phyloP scores from a whole-genome alignment of 2,797 vertebrate genomes.

The Anguilla pacifica region DNA sequence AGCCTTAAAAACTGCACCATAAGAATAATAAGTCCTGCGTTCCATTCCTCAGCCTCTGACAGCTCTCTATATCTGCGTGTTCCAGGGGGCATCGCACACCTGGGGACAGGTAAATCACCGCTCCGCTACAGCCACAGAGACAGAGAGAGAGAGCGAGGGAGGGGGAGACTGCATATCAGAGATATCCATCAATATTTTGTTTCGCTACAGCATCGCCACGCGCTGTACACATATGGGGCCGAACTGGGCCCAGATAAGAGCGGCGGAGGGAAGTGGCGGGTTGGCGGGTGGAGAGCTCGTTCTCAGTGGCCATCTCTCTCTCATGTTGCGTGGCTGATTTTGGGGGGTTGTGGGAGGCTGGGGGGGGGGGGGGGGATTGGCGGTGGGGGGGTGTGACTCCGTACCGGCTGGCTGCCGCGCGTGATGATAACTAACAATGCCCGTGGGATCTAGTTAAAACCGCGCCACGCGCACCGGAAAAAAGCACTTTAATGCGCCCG shows the following conservation, averaged over 20 bases:
- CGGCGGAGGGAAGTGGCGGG: constrained; percentile 63
- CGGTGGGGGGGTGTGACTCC: constrained; percentile 51
- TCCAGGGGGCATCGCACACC: constrained; percentile 66
- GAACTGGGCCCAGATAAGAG: constrained; percentile 75
- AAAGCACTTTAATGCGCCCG: constrained; percentile 88
- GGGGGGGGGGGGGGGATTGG: no score
- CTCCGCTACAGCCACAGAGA: constrained; percentile 24
- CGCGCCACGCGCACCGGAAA: constrained; percentile 79
- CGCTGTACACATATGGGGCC: constrained; percentile 44
- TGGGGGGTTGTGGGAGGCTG: constrained; percentile 45
- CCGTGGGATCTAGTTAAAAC: constrained; percentile 92
- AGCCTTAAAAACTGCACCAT: constrained; percentile 61
- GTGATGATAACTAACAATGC: constrained; percentile 95
- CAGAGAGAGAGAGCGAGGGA: no score
- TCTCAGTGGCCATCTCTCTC: constrained; percentile 72
- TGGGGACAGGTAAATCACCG: constrained; percentile 63
- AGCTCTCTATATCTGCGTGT: constrained; percentile 62
- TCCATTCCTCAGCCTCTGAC: constrained; percentile 70
- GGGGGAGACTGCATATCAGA: no score
- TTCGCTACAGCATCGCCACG: no score
- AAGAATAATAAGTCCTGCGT: constrained; percentile 66
- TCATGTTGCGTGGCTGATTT: constrained; percentile 80
- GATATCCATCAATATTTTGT: no score
- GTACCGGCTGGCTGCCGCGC: constrained; percentile 77
- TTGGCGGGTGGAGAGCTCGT: constrained; percentile 67